Evolutionary conservation across 2,888 invertebrate genomes (phyloP).

Genomic region (Scaptodrosophila latifasciaeformis): DNA sequence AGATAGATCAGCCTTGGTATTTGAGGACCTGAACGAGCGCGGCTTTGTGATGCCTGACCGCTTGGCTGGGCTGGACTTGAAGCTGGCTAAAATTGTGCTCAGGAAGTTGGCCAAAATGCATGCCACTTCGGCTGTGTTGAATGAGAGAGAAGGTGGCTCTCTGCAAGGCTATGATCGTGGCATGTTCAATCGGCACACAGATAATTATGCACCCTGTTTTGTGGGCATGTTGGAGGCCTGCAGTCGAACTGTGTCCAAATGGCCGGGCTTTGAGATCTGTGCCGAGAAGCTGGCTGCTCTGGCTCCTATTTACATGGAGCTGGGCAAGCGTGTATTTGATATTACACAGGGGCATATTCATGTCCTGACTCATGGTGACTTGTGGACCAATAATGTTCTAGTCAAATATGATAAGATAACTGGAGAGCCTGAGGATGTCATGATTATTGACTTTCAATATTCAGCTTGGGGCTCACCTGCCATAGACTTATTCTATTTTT

Average conservation of each 20-base stretch:
- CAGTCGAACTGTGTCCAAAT: constrained; percentile 54
- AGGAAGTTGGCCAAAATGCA: constrained; percentile 76
- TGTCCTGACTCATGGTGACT: constrained; percentile 72
- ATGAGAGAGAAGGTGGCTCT: constrained; percentile 65
- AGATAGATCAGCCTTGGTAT: constrained; percentile 66
- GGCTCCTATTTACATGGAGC: constrained; percentile 64
- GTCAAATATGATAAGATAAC: constrained; percentile 62
- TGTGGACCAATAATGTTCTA: constrained; percentile 74
- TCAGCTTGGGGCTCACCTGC: constrained; percentile 74
- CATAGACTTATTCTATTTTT: constrained; percentile 71
- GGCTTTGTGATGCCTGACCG: constrained; percentile 69
- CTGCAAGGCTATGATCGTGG: constrained; percentile 70
- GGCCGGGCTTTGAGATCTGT: constrained; percentile 62
- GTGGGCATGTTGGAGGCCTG: constrained; percentile 68
- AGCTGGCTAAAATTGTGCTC: constrained; percentile 73
- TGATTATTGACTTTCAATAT: constrained; percentile 73
- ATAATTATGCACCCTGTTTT: constrained; percentile 64
- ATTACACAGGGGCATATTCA: constrained; percentile 56
- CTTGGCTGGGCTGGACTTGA: constrained; percentile 72
- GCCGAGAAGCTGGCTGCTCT: constrained; percentile 63
- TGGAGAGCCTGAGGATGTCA: constrained; percentile 60
- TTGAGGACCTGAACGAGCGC: constrained; percentile 69
- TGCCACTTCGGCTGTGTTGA: constrained; percentile 76
- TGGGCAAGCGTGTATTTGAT: constrained; percentile 68
- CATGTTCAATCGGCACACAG: constrained; percentile 71